Base-by-base conservation (phyloP, 2,113 vertebrate genomes). In the Andinoacara biseriatus region DNA sequence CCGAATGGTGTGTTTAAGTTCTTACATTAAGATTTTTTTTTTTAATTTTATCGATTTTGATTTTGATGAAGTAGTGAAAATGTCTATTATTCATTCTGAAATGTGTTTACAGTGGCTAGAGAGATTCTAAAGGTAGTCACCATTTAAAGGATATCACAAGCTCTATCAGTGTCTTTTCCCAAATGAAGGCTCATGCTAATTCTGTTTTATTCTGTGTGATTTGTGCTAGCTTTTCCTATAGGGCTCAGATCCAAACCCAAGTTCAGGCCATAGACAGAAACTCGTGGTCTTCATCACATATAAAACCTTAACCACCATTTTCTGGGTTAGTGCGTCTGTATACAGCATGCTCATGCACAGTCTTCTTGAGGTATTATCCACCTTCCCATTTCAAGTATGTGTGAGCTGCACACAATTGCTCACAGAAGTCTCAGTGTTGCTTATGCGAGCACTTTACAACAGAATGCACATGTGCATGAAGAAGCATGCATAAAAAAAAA, bases 281-380 rank as follows among this genome's bases (percentile, higher is more conserved):
- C 31, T 43, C 20, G 2, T 33, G n/a, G 7, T 69, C 57, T 86
- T 60, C 61, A 81, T 88, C 78, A 87, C 75, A 61, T 54, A 81
- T 75, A 63, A 84, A n/a, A 49, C 38, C 31, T 72, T 10, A 9
- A 22, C 33, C 43, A 38, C 60, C 61, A 52, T 87, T 81, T 88
- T 84, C 82, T 82, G 79, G 57, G 29, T 65, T 78, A 77, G 15
- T 77, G 82, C 84, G 54, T 87, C 60, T 49, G 74, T 88, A 78
- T 76, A 60, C 40, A 13, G 76, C 74, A 59, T 43, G 29, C 56
- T 83, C 60, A 69, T 81, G 84, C 80, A 65, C 49, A 62, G 38
- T 40, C 40, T 76, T 76, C 59, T 69, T 14, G 29, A 69, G 56
- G 56, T 85, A 77, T 74, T 81, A 35, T 83, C 58, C 78, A 62